Conservation (phyloP, 37 sponge, comb jelly and placozoan genomes). For the Spongilla lacustris region DNA sequence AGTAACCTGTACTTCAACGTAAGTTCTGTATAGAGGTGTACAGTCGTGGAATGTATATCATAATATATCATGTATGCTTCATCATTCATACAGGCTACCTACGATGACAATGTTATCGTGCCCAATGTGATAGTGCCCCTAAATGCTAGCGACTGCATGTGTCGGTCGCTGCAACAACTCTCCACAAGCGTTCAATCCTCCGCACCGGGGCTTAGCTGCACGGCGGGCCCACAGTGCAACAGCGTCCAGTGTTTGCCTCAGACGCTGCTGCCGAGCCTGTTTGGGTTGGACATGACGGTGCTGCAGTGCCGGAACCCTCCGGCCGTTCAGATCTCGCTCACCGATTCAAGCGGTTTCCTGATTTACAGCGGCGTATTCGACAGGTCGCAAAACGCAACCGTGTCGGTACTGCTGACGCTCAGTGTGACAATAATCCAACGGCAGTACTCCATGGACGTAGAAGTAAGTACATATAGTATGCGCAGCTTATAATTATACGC, state of each 20-base stretch:
- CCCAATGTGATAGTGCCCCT: constrained; percentile 14
- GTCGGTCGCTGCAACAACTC: constrained; percentile 24
- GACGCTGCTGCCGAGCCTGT: not conserved
- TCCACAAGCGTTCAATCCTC: not conserved
- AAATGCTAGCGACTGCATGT: constrained; percentile 33
- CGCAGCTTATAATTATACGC: too few relatives aligned
- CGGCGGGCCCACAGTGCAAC: not conserved
- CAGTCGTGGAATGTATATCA: not conserved
- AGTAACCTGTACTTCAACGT: not conserved
- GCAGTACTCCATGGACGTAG: not conserved
- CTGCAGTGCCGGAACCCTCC: not conserved
- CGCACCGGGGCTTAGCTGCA: not conserved
- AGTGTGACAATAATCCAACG: not conserved
- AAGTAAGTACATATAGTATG: not conserved
- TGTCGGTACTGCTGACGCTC: not conserved
- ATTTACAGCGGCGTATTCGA: not conserved
- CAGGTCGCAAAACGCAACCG: not conserved
- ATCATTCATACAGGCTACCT: not conserved
- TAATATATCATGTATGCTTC: not conserved
- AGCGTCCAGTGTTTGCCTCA: not conserved
- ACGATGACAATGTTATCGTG: not conserved
- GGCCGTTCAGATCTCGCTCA: not conserved
- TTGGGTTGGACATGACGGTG: not conserved
- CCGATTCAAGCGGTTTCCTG: not conserved
- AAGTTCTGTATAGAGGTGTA: not conserved